phyloP scores from a whole-genome alignment of 2,797 vertebrate species.

The Gadopsis marmoratus region DNA sequence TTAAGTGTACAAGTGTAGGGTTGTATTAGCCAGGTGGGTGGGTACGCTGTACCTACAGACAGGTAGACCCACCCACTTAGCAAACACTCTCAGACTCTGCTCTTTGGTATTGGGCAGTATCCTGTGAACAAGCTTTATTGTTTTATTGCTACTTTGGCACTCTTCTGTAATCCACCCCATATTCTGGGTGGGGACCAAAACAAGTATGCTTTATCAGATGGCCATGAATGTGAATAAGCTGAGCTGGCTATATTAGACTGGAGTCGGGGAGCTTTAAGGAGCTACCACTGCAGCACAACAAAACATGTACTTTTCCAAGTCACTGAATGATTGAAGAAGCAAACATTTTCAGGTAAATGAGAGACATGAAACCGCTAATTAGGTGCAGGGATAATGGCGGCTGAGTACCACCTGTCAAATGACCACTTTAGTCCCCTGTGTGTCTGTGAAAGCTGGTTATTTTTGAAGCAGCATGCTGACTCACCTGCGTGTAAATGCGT shows the following conservation, averaged over 20 bases:
- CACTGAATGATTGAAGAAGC: slow-evolving; percentile 69
- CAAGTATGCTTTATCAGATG: slow-evolving; percentile 80
- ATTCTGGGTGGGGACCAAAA: slow-evolving; percentile 82
- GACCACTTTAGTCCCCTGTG: slow-evolving; percentile 64
- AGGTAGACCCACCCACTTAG: slow-evolving; percentile 72
- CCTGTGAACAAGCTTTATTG: slow-evolving; percentile 67
- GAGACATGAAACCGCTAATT: slow-evolving; percentile 75
- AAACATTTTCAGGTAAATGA: slow-evolving; percentile 77
- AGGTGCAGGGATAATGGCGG: slow-evolving; percentile 67
- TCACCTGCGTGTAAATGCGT: slow-evolving; percentile 64
- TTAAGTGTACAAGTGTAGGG: slow-evolving; percentile 63
- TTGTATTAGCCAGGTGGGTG: slow-evolving; percentile 60
- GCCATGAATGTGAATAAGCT: slow-evolving; percentile 71
- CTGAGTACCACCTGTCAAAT: slow-evolving; percentile 78
- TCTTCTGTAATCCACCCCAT: slow-evolving; percentile 72
- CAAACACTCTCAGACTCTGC: slow-evolving; percentile 76
- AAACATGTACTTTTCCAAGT: slow-evolving; percentile 75
- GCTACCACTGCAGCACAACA: slow-evolving; percentile 46
- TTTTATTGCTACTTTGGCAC: slow-evolving; percentile 78
- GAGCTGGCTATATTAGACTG: slow-evolving; percentile 67
- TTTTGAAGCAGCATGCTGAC: slow-evolving; percentile 73
- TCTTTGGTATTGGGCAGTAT: slow-evolving; percentile 63
- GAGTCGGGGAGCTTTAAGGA: slow-evolving; percentile 55
- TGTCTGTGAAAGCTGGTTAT: slow-evolving; percentile 71
- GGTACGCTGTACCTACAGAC: slow-evolving; percentile 61